phyloP scores from a whole-genome alignment of 2,888 invertebrate species.

The Phania funesta region DNA sequence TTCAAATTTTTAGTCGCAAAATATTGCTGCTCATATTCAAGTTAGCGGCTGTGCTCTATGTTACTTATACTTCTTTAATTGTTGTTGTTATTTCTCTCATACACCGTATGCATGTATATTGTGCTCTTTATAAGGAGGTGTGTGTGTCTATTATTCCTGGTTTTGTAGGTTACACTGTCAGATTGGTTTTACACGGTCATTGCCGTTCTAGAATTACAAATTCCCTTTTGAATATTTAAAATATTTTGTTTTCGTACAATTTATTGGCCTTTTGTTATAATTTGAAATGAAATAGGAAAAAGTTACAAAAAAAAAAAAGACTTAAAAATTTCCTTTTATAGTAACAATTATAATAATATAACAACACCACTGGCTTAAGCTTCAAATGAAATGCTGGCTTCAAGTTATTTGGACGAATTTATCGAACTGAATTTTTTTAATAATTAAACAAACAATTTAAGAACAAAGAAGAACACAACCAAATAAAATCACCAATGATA shows the following conservation, averaged over 20 bases:
- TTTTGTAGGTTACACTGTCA: conserved; percentile 47
- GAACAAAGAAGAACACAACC: too few species aligned
- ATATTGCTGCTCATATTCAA: too few species aligned
- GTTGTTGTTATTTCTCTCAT: not conserved
- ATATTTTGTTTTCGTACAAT: conserved; percentile 51
- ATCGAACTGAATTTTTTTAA: too few species aligned
- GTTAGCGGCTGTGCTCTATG: too few species aligned
- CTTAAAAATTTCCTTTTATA: not conserved
- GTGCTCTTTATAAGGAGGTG: not conserved
- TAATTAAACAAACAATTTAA: too few species aligned
- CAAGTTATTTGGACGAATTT: too few species aligned
- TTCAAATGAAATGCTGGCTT: too few species aligned
- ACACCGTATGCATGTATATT: not conserved
- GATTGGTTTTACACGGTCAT: conserved; percentile 64
- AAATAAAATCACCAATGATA: too few species aligned
- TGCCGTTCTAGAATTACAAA: conserved; percentile 46
- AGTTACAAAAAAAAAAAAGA: not conserved
- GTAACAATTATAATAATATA: not conserved
- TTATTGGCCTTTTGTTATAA: conserved; percentile 45
- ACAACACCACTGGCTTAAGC: not conserved
- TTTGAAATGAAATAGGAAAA: not conserved
- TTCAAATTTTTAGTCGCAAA: too few species aligned
- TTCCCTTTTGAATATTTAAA: conserved; percentile 58
- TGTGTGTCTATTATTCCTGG: not conserved
- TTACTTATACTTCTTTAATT: conserved; percentile 12